A percentile compares a stretch with the other conserved stretches of the same genome.
Evolutionary conservation across 2,797 vertebrate species (phyloP).

Genomic region (Microctenopoma steveboyesi): DNA sequence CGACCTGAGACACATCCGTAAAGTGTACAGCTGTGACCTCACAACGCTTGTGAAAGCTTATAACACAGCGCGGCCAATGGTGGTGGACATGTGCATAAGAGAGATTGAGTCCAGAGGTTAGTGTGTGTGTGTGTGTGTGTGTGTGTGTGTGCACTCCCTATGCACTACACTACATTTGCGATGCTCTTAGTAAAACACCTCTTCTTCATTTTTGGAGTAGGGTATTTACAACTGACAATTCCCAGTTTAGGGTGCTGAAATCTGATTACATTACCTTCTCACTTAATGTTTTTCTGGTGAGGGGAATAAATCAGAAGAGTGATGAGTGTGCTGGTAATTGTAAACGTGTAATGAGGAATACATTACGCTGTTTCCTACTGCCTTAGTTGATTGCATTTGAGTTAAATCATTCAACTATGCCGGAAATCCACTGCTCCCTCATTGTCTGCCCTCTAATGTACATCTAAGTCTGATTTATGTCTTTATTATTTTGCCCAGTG

Average conservation of each 20-base stretch:
- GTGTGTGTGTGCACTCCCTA: not conserved
- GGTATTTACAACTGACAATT: not conserved
- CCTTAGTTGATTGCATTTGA: constrained; percentile 73
- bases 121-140: constrained; percentile 19
- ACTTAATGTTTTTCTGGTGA: constrained; percentile 45
- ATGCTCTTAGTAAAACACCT: constrained; percentile 3
- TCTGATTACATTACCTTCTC: constrained; percentile 46
- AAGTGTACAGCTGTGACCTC: constrained; percentile 99
- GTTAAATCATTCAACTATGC: constrained; percentile 72
- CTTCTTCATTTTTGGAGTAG: constrained; percentile 17
- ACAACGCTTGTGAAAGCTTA: constrained; percentile 96
- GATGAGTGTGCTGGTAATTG: constrained; percentile 73
- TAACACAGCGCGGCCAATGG: constrained; percentile 96
- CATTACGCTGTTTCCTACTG: constrained; percentile 73
- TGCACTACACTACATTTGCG: not conserved
- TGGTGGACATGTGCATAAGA: constrained; percentile 99
- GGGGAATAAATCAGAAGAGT: constrained; percentile 42
- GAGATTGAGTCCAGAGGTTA: constrained; percentile 99
- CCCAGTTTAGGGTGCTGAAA: constrained; percentile 24
- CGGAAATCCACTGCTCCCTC: constrained; percentile 56
- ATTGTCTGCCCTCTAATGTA: constrained; percentile 71
- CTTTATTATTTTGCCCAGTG: constrained; percentile 78
- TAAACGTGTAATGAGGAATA: constrained; percentile 74
- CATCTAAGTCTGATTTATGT: constrained; percentile 80
- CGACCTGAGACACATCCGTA: constrained; percentile 96